Base-by-base conservation (phyloP, 2,888 invertebrate species). In the Loripinus fragilis region DNA sequence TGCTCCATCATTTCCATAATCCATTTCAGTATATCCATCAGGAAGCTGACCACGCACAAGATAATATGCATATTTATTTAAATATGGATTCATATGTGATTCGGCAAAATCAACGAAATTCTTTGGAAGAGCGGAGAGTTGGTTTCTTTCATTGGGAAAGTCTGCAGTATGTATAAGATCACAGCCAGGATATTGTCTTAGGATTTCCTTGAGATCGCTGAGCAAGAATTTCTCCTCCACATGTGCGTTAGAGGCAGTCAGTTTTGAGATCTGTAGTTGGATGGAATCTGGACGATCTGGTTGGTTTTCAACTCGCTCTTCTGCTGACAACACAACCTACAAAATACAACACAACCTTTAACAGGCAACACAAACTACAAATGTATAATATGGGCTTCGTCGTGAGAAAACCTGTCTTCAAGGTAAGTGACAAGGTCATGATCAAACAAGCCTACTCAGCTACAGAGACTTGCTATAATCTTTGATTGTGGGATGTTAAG, bases 201-300 rank as follows among this genome's bases (percentile, higher is more conserved):
- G 94, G 67, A 97, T 96, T 85, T 96, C 95, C 0, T 97, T 96
- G 69, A 98, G 94, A 93, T 97, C 97, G 0, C 96, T 96, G 76
- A 97, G 94, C 5, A 87, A 86, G 65, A 89, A 84, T 2, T 86
- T 83, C 38, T 96, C 95, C 68, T 95, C 94, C 64, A 95, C 95
- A 68, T 95, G 94, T 15, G 95, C 95, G 92, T 97, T 97, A 28
- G 96, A 96, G 73, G 96, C 94, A 0, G 96, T 94, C 12, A 96
- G 96, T 70, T 97, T 95, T 1, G 97, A 97, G 0, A 96, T 96
- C 94, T 97, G 97, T 42, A 97, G 94, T 90, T 98, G 97, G 85
- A 99, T 95, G 38, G 97, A 96, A 89, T 96, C 96, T 0, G 98
- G 99, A 33, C 98, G 95, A 93, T 98, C 94, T 97, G 98, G 96